Conservation (phyloP, 1,140 invertebrate species). For the Musca domestica region DNA sequence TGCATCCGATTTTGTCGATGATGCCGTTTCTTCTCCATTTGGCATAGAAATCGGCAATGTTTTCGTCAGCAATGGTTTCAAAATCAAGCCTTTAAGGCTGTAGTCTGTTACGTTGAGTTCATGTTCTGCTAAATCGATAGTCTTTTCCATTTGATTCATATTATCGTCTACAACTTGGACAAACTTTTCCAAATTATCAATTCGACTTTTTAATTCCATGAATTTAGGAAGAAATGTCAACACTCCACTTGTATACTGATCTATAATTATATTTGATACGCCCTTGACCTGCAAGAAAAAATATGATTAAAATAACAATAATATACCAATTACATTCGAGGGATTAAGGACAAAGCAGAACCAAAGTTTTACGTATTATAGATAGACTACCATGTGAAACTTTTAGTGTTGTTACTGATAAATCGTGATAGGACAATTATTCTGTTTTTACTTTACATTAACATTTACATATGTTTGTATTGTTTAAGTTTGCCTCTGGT, state of each 20-base stretch:
- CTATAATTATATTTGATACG: constrained; percentile 44
- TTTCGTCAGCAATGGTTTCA: constrained; percentile 41
- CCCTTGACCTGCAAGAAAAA: constrained; percentile 38
- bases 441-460: no score
- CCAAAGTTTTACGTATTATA: no score
- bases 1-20: constrained; percentile 24
- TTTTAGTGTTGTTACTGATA: no score
- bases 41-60: constrained; percentile 30
- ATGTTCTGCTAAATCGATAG: constrained; percentile 44
- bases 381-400: no score
- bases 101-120: constrained; percentile 49
- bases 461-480: no score
- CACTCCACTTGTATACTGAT: constrained; percentile 42
- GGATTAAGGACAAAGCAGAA: no score
- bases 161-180: constrained; percentile 39
- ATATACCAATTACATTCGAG: no score
- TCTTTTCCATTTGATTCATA: constrained; percentile 37
- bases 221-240: constrained; percentile 38
- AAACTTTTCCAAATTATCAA: constrained; percentile 45
- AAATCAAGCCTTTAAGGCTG: constrained; percentile 43
- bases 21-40: constrained; percentile 24
- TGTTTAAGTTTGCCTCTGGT: no score
- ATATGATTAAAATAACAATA: neutral
- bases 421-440: no score
- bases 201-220: constrained; percentile 33